Base-by-base conservation (phyloP, 2,888 invertebrate genomes). In the Acholoe squamosa region DNA sequence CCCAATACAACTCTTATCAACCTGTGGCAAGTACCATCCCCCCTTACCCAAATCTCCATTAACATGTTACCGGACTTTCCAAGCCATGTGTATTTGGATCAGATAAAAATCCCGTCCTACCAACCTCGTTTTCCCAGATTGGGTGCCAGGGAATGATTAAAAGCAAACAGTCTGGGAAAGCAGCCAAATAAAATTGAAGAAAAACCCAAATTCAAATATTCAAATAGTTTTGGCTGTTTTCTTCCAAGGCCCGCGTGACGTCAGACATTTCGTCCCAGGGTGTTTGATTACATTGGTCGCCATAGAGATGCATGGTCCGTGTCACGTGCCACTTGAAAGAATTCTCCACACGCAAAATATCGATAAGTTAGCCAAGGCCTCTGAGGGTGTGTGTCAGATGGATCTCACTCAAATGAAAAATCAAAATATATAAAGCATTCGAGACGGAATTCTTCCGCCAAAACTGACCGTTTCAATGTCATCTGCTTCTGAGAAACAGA, bases 271-370 rank as follows among this genome's bases (percentile, higher is more conserved):
- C 7, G 19, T 25, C 33, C 80, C 43, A 76, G 25, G 80, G 80
- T n/a, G 43, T 33, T 43, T 43, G 80, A 80, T 80, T 80, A 80
- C 80, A 80, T 43, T 22, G 22, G 80, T 80, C 33, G 43, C 80
- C 80, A 80, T 80, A 43, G 80, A 22, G 80, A 80, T 34, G 80
- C 34, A n/a, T 80, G 80, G 16, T 43, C 43, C 16, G 16, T 80
- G 34, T 80, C 80, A 80, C 80, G 16, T 80, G 80, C n/a, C 34
- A 80, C 43, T 80, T 33, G 33, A 25, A 43, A 43, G 43, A 43
- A 80, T 80, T 80, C 80, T 33, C 19, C 14, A 19, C 80, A 80
- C 43, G 80, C 80, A 80, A 43, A 80, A 16, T 80, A 43, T 19
- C 43, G 80, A 80, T 76, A 76, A 76, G 76, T 28, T 31, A 16